Percentiles rank a stretch among this genome's conserved stretches.
These are phyloP conservation scores for Rhyacichthys aspro DNA, from an alignment of 2,797 vertebrate species.

Conservation along the genomic window DNA sequence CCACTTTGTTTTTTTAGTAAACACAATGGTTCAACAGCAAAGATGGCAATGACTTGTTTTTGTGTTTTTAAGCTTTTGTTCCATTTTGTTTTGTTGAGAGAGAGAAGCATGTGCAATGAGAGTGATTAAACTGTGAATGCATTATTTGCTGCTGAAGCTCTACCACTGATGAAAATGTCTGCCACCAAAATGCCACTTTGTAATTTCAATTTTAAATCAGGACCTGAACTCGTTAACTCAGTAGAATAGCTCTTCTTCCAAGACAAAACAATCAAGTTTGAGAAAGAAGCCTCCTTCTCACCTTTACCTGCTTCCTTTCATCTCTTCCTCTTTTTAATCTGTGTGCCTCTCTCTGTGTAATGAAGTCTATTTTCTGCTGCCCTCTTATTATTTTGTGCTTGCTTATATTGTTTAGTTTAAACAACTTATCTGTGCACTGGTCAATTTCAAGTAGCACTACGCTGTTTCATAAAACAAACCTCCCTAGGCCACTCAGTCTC, in stretches of 20 bases:
- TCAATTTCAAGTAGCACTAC: background rate
- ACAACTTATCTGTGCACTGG: background rate
- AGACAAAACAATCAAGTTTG: constrained; percentile 19
- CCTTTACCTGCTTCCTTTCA: constrained; percentile 21
- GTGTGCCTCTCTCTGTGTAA: constrained; percentile 1
- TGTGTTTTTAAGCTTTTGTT: constrained; percentile 10
- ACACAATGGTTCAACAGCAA: background rate
- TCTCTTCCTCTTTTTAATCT: constrained; percentile 22
- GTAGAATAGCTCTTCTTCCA: background rate
- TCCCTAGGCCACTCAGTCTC: too few species aligned
- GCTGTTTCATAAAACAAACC: too few species aligned
- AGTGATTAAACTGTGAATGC: constrained; percentile 3
- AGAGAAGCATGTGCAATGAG: background rate
- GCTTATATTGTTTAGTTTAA: background rate
- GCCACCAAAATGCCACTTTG: constrained; percentile 15
- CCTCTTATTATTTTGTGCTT: background rate
- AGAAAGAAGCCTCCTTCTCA: constrained; percentile 30
- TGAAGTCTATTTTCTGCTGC: constrained; percentile 9
- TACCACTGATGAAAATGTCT: background rate
- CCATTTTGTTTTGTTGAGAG: background rate
- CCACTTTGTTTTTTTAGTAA: constrained; percentile 7
- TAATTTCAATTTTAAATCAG: constrained; percentile 34
- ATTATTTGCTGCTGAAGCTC: background rate
- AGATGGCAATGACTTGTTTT: background rate
- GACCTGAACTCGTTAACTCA: constrained; percentile 9